Conservation (phyloP, 2,888 invertebrate genomes). For the Alsophila aescularia region DNA sequence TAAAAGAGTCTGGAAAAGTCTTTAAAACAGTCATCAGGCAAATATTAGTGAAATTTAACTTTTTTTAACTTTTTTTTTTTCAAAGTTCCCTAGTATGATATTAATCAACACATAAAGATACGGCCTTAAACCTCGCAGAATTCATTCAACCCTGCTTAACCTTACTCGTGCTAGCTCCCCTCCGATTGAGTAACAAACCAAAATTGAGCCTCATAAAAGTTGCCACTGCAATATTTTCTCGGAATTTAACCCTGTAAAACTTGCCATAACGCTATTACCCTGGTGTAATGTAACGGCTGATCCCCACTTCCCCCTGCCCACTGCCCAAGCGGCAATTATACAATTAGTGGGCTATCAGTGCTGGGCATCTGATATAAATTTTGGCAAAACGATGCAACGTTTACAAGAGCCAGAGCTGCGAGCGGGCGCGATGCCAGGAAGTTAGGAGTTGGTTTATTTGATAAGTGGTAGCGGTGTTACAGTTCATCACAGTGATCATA, state of each 20-base stretch:
- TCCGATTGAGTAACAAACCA: conserved; percentile 10
- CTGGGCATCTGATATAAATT: conserved; percentile 54
- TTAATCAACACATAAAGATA: not conserved
- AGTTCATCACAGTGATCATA: too few species aligned
- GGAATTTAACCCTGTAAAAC: conserved; percentile 6
- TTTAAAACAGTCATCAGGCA: too few species aligned
- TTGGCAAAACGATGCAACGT: conserved; percentile 54
- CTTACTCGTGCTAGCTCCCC: not conserved
- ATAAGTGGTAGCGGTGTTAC: conserved; percentile 14
- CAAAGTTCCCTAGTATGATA: too few species aligned
- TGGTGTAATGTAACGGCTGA: not conserved
- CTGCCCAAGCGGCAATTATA: conserved; percentile 42
- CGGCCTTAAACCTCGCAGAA: not conserved
- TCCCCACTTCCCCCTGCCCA: conserved; percentile 1
- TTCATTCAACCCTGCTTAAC: conserved; percentile 12
- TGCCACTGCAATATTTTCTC: not conserved
- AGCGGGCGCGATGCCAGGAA: conserved; percentile 42
- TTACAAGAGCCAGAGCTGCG: conserved; percentile 50
- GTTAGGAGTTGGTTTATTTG: conserved; percentile 22
- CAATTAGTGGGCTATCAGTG: conserved; percentile 56
- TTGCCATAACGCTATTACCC: conserved; percentile 12
- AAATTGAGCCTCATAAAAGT: not conserved
- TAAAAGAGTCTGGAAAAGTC: too few species aligned
- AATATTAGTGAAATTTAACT: too few species aligned
- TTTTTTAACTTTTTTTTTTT: too few species aligned